Percentiles rank a stretch among this genome's conserved stretches.
Conservation (phyloP, 2,113 vertebrate species). For the Myanophis thanlyinensis region DNA sequence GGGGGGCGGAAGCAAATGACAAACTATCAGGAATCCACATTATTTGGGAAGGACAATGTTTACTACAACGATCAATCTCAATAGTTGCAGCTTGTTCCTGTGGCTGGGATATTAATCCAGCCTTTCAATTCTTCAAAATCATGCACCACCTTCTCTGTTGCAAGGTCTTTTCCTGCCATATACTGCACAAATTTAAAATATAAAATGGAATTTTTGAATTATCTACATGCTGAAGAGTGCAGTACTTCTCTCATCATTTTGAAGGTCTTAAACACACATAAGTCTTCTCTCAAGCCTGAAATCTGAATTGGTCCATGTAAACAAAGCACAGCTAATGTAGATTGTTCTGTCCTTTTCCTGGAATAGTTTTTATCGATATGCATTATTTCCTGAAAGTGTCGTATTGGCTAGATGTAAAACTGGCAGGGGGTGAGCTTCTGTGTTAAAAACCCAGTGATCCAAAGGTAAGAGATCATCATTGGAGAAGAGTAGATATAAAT, state of each 20-base stretch:
- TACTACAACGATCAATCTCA: constrained; percentile 44
- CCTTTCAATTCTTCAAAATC: constrained; percentile 26
- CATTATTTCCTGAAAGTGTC: constrained; percentile 89
- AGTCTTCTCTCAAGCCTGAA: constrained; percentile 62
- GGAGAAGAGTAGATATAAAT: constrained; percentile 97
- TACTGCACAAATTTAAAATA: constrained; percentile 54
- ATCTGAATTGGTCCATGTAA: constrained; percentile 78
- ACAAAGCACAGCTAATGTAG: constrained; percentile 73
- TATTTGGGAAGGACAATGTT: constrained; percentile 41
- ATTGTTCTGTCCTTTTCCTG: constrained; percentile 63
- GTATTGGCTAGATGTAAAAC: constrained; percentile 93
- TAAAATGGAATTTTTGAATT: constrained; percentile 72
- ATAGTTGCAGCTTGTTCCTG: constrained; percentile 42
- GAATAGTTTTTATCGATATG: constrained; percentile 79
- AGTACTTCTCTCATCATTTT: constrained; percentile 50
- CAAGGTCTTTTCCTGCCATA: constrained; percentile 56
- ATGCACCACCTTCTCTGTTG: constrained; percentile 52
- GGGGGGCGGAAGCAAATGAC: constrained; percentile 27
- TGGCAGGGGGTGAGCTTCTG: constrained; percentile 94
- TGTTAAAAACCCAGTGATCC: constrained; percentile 98
- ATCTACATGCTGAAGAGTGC: constrained; percentile 64
- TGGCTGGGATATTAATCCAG: constrained; percentile 31
- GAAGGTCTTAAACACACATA: constrained; percentile 44
- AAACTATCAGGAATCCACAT: constrained; percentile 63
- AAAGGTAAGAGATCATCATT: constrained; percentile 93